Base-by-base conservation (phyloP, 2,888 invertebrate species). In the Thereva nobilitata region DNA sequence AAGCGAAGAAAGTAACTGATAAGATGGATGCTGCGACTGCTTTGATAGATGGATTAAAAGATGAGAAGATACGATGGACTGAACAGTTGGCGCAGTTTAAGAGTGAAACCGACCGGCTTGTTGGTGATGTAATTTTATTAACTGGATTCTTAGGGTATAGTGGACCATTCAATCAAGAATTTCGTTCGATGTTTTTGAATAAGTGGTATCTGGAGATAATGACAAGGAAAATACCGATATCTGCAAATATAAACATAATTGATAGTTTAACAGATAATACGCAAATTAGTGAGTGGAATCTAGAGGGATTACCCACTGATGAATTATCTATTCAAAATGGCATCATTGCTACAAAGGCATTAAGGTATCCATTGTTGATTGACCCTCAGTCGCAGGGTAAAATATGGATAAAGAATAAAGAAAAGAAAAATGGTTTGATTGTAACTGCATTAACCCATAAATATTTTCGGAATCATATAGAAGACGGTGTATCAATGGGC, bases 341-440 rank as follows among this genome's bases (percentile, higher is more conserved):
- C 59, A 92, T 95, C 56, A 93, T 95, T 72, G 93, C 93, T 0
- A 94, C 93, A 0, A 91, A 91, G 75, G 93, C 93, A 0, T 76
- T 89, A 0, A 84, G 94, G 23, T 95, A 87, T 80, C 94, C 95
- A 0, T 80, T 95, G 37, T 83, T 95, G 2, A 94, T 95, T 67
- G 95, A 95, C 81, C 95, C 95, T 0, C 95, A 95, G 77, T 89
- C 90, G n/a, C 95, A 95, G 78, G 95, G 94, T 45, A 95, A 94
- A 78, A 82, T 84, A 12, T 95, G 95, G 95, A 91, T 95, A 64
- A 92, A 89, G 76, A 90, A 89, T 73, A 92, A 90, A 82, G 95
- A 95, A 76, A 87, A 84, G 72, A 82, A 84, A 41, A 90, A 89
- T 75, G 83, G 87, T 38, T 81, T 94, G 23, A 86, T 87, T 68